Conservation (phyloP, 2,113 vertebrate genomes). For the Zosterops lateralis region DNA sequence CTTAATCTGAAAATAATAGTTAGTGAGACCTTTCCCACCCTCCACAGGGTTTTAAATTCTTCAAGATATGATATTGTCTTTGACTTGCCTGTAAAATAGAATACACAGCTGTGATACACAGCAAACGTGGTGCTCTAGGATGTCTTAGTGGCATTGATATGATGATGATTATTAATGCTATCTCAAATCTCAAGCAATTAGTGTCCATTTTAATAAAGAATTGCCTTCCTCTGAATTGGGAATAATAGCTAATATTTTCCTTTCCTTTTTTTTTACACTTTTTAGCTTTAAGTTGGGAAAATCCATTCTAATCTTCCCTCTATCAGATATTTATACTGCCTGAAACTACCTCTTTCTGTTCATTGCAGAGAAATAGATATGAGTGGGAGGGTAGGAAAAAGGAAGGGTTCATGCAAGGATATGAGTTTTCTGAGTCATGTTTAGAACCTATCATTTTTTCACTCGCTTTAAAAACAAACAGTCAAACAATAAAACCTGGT, state of each 20-base stretch:
- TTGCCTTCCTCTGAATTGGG: not conserved
- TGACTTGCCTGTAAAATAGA: not conserved
- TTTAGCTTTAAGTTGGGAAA: not conserved
- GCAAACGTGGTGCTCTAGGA: not conserved
- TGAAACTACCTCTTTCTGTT: not conserved
- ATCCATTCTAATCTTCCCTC: not conserved
- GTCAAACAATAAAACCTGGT: not conserved
- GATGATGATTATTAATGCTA: not conserved
- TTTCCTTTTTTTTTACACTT: not conserved
- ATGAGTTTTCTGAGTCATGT: conserved; percentile 10
- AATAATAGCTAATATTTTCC: not conserved
- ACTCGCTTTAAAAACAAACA: not conserved
- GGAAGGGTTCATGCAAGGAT: not conserved
- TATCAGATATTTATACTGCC: not conserved
- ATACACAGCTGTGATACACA: not conserved
- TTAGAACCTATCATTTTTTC: not conserved
- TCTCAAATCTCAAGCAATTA: not conserved
- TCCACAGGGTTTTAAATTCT: not conserved
- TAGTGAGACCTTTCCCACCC: not conserved
- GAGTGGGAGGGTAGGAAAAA: not conserved
- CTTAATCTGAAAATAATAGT: not conserved
- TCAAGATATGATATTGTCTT: not conserved
- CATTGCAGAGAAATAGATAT: not conserved
- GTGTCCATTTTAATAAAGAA: not conserved
- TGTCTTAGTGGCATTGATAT: not conserved